Percentiles rank a stretch among this genome's conserved stretches.
These are phyloP conservation scores for Dolichoris vasculosae DNA, from an alignment of 1,140 invertebrate genomes.

Conservation along the genomic window DNA sequence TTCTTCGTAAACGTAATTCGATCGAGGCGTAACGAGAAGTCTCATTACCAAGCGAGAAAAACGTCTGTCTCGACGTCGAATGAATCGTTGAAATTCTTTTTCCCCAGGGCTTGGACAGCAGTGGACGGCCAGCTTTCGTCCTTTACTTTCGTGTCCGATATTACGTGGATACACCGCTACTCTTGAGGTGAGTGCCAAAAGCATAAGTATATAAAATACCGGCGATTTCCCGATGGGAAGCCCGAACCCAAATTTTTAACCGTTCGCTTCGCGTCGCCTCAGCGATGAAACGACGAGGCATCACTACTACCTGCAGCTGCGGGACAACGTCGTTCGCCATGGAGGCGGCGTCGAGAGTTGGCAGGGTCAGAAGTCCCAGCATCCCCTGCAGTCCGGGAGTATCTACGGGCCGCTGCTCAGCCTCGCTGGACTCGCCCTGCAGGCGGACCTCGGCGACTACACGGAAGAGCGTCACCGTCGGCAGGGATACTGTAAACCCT, in stretches of 20 bases:
- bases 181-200: constrained; percentile 86
- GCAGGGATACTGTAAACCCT: constrained; percentile 87
- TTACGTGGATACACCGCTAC: constrained; percentile 91
- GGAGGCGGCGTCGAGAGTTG: constrained; percentile 77
- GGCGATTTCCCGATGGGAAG: too few relatives aligned
- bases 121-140: constrained; percentile 90
- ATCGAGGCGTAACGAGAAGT: too few relatives aligned
- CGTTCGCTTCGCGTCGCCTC: too few relatives aligned
- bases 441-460: constrained; percentile 92
- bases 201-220: too few relatives aligned
- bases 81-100: background rate
- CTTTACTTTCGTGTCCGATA: constrained; percentile 95
- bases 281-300: constrained; percentile 92
- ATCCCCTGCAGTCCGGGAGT: constrained; percentile 78
- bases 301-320: constrained; percentile 95
- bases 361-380: constrained; percentile 72
- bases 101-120: constrained; percentile 88
- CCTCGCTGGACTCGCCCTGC: constrained; percentile 89
- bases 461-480: constrained; percentile 74
- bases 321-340: constrained; percentile 87
- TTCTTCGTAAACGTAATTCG: too few relatives aligned
- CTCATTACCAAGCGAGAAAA: too few relatives aligned
- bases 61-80: background rate
- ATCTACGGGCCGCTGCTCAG: constrained; percentile 78
- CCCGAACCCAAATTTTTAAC: too few relatives aligned